Evolutionary conservation across 2,113 vertebrate species (phyloP), one percentile per base, ranked within the genome.

Genomic region (Leptobrachium leishanense): DNA sequence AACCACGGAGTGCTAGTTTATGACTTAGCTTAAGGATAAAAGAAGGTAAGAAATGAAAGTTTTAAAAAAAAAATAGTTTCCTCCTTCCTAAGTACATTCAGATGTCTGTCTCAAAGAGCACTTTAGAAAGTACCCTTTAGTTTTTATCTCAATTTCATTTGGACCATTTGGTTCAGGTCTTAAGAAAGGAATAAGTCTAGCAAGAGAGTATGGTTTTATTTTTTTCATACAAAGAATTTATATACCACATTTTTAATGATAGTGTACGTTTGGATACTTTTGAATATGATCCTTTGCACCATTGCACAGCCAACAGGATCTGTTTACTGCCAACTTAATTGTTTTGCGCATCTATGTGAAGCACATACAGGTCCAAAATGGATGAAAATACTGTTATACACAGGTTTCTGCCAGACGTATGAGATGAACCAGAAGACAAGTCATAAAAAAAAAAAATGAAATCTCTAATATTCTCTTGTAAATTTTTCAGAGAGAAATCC

Each of bases 1-100:
- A 93, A 93, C 92, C 92, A 92, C 75, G 82, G 84, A 91, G 92
- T 93, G 92, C 88, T 94, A 93, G 91, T 94, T 94, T 93, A 94
- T 93, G 90, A 90, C 91, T 83, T 84, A 92, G 92, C 90, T 94
- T 93, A 92, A 90, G 90, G 90, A 92, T 92, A 91, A 93, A 92
- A 93, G 92, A 90, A 90, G 76, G 55, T 75, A 90, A 90, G 87
- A 92, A 93, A 92, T 90, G 87, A 93, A 93, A 90, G 90, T 87
- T 77, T 31, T 31, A 43, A 43, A 74, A 66, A 74, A 88, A 85
- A 86, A 84, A 6, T 84, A 77, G 84, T 88, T 92, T 90, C 84
- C 89, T 89, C 82, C 86, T 72, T 20, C 8, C 86, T 94, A 93
- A 93, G 87, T 93, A 89, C 87, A 91, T 91, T 92, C 92, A 93